Evolutionary conservation across 1,140 invertebrate species (phyloP).

Genomic region (Drosophila chauvacae): DNA sequence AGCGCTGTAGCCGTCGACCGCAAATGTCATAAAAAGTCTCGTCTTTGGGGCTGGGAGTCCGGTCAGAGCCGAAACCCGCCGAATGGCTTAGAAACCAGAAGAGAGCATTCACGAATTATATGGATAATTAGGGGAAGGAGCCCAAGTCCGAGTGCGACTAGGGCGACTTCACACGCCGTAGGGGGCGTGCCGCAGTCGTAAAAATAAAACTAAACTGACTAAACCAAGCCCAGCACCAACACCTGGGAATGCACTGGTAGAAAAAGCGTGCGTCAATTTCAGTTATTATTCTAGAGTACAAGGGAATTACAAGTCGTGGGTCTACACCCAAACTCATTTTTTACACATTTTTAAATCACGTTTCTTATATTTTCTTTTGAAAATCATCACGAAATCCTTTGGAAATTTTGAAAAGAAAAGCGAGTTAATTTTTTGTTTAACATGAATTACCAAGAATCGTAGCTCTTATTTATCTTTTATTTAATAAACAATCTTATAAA

Average conservation of each 20-base stretch:
- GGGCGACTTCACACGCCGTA: constrained; percentile 45
- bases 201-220: constrained; percentile 31
- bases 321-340: no score
- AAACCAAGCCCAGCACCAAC: constrained; percentile 6
- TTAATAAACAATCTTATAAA: no score
- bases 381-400: no score
- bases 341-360: no score
- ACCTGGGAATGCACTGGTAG: constrained; percentile 16
- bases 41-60: background rate
- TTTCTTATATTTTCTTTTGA: no score
- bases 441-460: no score
- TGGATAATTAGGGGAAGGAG: constrained; percentile 70
- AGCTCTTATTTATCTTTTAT: no score
- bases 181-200: constrained; percentile 40
- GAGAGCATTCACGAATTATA: constrained; percentile 55
- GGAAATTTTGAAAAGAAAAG: no score
- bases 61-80: constrained; percentile 20
- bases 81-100: constrained; percentile 41
- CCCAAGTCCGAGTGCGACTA: constrained; percentile 7
- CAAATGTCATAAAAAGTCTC: constrained; percentile 66
- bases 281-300: no score
- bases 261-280: background rate
- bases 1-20: constrained; percentile 55
- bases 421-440: no score
- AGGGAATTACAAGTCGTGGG: no score